These are phyloP conservation scores for Pachymerium ferrugineum DNA, from an alignment of 2,888 invertebrate species.

Conservation along the genomic window DNA sequence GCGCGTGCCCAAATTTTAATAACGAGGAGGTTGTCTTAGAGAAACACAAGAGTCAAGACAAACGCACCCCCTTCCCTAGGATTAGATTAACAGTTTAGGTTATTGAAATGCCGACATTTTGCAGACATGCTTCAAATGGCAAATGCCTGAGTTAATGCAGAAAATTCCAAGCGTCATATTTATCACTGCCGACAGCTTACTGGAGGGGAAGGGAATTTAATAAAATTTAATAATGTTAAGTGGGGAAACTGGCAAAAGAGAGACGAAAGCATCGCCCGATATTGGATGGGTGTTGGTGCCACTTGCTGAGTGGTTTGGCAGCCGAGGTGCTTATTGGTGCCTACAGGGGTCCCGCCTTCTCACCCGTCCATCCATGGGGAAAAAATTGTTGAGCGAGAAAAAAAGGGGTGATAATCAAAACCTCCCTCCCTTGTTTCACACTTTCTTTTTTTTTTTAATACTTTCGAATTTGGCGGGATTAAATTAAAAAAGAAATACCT, in stretches of 20 bases:
- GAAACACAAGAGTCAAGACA: neutral
- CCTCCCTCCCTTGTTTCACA: too few relatives aligned
- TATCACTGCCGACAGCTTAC: slow-evolving; percentile 34
- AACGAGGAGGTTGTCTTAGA: neutral
- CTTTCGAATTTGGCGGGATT: neutral
- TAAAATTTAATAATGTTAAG: slow-evolving; percentile 35
- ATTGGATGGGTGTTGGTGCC: slow-evolving; percentile 28
- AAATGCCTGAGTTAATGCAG: slow-evolving; percentile 31
- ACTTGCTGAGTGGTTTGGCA: slow-evolving; percentile 29
- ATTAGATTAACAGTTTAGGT: slow-evolving; percentile 33
- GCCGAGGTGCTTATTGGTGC: slow-evolving; percentile 31
- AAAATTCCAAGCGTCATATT: slow-evolving; percentile 34
- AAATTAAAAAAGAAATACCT: neutral
- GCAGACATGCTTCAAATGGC: slow-evolving; percentile 33
- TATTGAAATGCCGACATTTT: slow-evolving; percentile 34
- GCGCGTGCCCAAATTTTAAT: neutral
- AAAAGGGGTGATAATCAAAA: neutral
- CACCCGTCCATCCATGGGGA: neutral
- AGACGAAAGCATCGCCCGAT: neutral
- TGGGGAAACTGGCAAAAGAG: slow-evolving; percentile 25
- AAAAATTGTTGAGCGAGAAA: neutral
- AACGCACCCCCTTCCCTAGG: neutral
- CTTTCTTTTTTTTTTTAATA: too few relatives aligned
- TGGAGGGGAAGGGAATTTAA: slow-evolving; percentile 35
- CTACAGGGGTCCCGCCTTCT: slow-evolving; percentile 23